phyloP scores from a whole-genome alignment of 2,888 invertebrate genomes.

The Drosophila fulvimacula region DNA sequence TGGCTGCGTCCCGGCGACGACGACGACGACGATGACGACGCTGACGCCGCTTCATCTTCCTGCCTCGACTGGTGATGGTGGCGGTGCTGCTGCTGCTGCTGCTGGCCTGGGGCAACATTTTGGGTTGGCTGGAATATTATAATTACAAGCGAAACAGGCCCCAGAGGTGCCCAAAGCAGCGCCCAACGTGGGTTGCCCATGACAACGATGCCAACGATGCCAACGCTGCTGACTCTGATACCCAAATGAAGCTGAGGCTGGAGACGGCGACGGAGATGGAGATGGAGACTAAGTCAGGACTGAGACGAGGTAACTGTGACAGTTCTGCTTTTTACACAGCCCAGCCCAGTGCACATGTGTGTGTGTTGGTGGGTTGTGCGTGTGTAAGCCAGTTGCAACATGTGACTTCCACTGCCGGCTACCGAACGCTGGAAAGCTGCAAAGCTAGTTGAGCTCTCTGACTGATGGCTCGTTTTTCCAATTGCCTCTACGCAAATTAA shows the following conservation, averaged over 20 bases:
- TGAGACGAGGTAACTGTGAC: constrained; percentile 58
- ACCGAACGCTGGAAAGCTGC: constrained; percentile 30
- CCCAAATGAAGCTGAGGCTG: constrained; percentile 59
- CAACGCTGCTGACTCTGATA: constrained; percentile 53
- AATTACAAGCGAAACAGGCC: constrained; percentile 81
- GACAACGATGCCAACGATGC: constrained; percentile 49
- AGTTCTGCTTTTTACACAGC: constrained; percentile 61
- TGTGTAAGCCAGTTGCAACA: constrained; percentile 75
- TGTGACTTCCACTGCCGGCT: constrained; percentile 40
- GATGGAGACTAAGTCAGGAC: constrained; percentile 15
- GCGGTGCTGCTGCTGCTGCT: constrained; percentile 43
- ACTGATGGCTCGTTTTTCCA: constrained; percentile 55
- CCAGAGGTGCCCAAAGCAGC: constrained; percentile 62
- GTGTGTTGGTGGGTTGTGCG: constrained; percentile 30
- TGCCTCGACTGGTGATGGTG: constrained; percentile 32
- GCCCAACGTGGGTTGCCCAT: constrained; percentile 49
- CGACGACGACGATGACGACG: constrained; percentile 33
- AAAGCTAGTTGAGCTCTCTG: constrained; percentile 68
- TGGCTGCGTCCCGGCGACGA: constrained; percentile 41
- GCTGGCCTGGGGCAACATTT: constrained; percentile 63
- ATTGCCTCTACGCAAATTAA: constrained; percentile 60
- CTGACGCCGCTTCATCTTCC: constrained; percentile 71
- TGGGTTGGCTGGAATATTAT: constrained; percentile 81
- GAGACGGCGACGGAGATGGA: constrained; percentile 11
- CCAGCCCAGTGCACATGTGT: constrained; percentile 19